Evolutionary conservation across 2,797 vertebrate species (phyloP).

Genomic region (Leuciscus waleckii): DNA sequence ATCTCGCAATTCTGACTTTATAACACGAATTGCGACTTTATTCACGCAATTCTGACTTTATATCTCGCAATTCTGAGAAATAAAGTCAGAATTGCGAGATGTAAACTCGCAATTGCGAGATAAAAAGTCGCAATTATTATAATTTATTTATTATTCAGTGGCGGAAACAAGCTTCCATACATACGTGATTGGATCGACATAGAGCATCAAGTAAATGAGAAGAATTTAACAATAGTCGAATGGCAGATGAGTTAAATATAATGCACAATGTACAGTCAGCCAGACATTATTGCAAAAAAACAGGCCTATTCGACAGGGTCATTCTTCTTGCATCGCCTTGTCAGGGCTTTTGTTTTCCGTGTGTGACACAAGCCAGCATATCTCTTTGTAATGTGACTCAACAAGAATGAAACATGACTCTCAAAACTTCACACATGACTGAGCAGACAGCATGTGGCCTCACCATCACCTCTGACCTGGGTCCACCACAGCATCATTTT

Average conservation of each 20-base stretch:
- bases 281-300: not conserved
- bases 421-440: slow-evolving; percentile 51
- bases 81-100: too few relatives aligned
- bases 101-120: too few relatives aligned
- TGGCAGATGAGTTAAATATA: not conserved
- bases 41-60: too few relatives aligned
- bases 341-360: not conserved
- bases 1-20: too few relatives aligned
- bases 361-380: slow-evolving; percentile 1
- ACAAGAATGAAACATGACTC: slow-evolving; percentile 41
- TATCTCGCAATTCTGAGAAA: too few relatives aligned
- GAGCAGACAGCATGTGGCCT: slow-evolving; percentile 52
- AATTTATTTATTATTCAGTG: too few relatives aligned
- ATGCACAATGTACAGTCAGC: not conserved
- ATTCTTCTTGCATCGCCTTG: not conserved
- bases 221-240: not conserved
- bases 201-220: not conserved
- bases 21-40: too few relatives aligned
- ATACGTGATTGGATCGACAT: too few relatives aligned
- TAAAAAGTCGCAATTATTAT: too few relatives aligned
- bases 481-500: slow-evolving; percentile 28
- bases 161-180: too few relatives aligned
- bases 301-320: not conserved
- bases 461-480: slow-evolving; percentile 51
- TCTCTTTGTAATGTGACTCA: slow-evolving; percentile 37